These are phyloP conservation scores for Trachythela sp. DNA, from an alignment of 64 coral and sea anemone genomes.

Conservation along the genomic window DNA sequence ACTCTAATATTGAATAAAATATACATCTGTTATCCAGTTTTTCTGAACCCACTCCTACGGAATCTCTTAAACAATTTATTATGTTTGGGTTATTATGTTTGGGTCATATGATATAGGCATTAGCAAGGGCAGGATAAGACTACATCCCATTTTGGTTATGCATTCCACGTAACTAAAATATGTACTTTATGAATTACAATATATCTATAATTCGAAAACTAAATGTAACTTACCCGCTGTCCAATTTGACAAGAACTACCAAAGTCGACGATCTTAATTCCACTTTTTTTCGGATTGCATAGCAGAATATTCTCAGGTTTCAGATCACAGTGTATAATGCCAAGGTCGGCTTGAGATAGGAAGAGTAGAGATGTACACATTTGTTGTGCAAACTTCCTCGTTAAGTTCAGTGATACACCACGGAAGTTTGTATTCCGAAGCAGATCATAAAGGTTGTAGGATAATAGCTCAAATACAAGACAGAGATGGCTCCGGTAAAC, in stretches of 20 bases:
- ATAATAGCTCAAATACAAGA: conserved; percentile 90
- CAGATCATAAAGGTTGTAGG: conserved; percentile 92
- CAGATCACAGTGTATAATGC: conserved; percentile 96
- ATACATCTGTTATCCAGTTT: too few relatives aligned
- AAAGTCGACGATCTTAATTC: conserved; percentile 97
- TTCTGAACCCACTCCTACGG: too few relatives aligned
- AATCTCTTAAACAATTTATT: too few relatives aligned
- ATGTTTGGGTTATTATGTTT: too few relatives aligned
- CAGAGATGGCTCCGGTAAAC: conserved; percentile 93
- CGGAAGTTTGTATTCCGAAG: conserved; percentile 96
- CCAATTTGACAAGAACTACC: conserved; percentile 95
- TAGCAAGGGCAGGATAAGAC: too few relatives aligned
- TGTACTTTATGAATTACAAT: too few relatives aligned
- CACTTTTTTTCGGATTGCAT: conserved; percentile 92
- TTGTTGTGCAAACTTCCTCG: conserved; percentile 94
- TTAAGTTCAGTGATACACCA: conserved; percentile 91
- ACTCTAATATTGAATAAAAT: too few relatives aligned
- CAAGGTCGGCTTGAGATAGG: conserved; percentile 74
- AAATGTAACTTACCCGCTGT: conserved; percentile 71
- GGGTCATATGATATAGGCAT: too few relatives aligned
- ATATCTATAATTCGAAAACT: not conserved
- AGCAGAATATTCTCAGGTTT: conserved; percentile 98
- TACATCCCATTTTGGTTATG: too few relatives aligned
- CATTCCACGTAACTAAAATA: too few relatives aligned
- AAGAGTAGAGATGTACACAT: conserved; percentile 92